These are phyloP conservation scores for Lycocorax pyrrhopterus DNA, from an alignment of 2,113 vertebrate species.

Conservation along the genomic window DNA sequence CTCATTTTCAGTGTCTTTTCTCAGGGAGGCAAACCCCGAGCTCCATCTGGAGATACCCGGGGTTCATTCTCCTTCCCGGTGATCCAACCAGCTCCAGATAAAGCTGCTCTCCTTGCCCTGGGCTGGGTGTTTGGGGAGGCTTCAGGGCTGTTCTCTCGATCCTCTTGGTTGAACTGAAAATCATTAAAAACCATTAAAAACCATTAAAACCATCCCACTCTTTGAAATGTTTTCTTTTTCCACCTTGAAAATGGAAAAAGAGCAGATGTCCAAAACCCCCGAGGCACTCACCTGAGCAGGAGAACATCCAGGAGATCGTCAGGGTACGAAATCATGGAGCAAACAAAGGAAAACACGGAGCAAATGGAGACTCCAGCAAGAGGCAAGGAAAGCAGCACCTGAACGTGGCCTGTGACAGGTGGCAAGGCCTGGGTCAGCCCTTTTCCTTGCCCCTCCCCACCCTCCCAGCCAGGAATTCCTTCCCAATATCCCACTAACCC, in stretches of 20 bases:
- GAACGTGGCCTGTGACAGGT: fast-evolving
- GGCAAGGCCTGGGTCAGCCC: not conserved
- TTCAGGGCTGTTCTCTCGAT: fast-evolving
- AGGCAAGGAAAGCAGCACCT: fast-evolving
- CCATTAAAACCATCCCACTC: fast-evolving
- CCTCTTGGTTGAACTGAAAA: not conserved
- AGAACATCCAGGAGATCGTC: not conserved
- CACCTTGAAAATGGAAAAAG: fast-evolving
- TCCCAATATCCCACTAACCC: not conserved
- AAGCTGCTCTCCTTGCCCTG: fast-evolving
- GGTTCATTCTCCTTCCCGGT: not conserved
- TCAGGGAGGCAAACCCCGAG: not conserved
- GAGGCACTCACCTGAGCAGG: not conserved
- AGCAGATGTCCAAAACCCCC: fast-evolving
- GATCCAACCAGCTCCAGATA: fast-evolving
- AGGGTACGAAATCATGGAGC: fast-evolving
- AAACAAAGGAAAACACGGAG: fast-evolving
- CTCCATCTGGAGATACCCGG: fast-evolving
- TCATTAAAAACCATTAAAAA: not conserved
- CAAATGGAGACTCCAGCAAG: fast-evolving
- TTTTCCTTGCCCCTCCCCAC: not conserved
- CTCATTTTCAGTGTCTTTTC: fast-evolving
- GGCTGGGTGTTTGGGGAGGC: fast-evolving
- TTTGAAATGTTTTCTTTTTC: fast-evolving
- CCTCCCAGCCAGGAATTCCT: not conserved